Conservation (phyloP, 2,797 vertebrate genomes). For the Scolopax rusticola region DNA sequence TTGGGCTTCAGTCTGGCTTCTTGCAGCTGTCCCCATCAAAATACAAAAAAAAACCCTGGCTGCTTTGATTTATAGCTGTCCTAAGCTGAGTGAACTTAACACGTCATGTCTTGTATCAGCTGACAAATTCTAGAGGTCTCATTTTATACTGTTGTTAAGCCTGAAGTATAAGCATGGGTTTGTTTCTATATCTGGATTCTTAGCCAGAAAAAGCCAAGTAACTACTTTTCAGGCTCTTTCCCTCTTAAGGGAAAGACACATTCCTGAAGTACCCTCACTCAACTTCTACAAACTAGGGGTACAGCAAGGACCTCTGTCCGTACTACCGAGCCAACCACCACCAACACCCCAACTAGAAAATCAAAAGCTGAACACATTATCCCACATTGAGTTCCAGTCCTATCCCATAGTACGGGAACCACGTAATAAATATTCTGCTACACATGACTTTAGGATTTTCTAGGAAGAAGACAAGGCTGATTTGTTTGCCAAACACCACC, state of each 20-base stretch:
- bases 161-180: background rate
- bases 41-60: background rate
- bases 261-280: background rate
- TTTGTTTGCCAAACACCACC: background rate
- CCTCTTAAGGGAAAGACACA: background rate
- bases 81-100: background rate
- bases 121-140: background rate
- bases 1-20: background rate
- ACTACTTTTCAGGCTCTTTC: background rate
- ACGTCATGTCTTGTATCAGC: background rate
- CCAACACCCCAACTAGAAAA: fast-evolving
- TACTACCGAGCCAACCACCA: background rate
- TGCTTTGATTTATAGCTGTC: constrained; percentile 4
- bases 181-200: background rate
- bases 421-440: background rate
- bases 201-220: background rate
- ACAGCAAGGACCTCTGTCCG: background rate
- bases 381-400: background rate
- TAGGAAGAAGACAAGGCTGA: background rate
- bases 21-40: background rate
- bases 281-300: fast-evolving
- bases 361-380: background rate
- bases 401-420: fast-evolving
- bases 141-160: background rate
- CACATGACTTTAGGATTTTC: too few species aligned